Evolutionary conservation across 2,113 vertebrate genomes (phyloP).

Genomic region (Verasper variegatus): DNA sequence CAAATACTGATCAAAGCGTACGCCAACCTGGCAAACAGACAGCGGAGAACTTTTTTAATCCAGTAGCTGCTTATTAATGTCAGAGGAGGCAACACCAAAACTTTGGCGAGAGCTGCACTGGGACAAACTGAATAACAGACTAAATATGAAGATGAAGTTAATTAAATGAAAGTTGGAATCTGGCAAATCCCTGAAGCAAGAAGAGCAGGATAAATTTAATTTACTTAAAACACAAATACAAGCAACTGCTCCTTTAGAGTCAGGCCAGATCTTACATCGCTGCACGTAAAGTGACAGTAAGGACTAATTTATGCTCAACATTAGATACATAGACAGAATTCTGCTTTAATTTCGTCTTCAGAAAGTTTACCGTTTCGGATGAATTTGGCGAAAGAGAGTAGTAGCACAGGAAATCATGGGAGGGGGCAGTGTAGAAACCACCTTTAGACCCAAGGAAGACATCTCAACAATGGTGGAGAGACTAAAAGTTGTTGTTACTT

Average conservation of each 20-base stretch:
- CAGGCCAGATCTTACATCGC: neutral
- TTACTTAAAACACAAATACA: neutral
- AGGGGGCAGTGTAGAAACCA: too few relatives aligned
- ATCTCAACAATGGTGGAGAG: too few relatives aligned
- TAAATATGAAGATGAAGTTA: slow-evolving; percentile 4
- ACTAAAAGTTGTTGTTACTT: too few relatives aligned
- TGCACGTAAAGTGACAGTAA: too few relatives aligned
- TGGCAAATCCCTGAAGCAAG: neutral
- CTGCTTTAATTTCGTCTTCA: too few relatives aligned
- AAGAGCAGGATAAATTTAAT: neutral
- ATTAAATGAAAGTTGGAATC: slow-evolving; percentile 12
- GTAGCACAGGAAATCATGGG: too few relatives aligned
- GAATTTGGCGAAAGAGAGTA: too few relatives aligned
- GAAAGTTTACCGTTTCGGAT: too few relatives aligned
- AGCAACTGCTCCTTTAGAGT: neutral
- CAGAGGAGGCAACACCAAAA: neutral
- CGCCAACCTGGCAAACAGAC: slow-evolving; percentile 13
- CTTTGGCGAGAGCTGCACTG: slow-evolving; percentile 1
- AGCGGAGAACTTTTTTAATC: slow-evolving; percentile 34
- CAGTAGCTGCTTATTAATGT: slow-evolving; percentile 31
- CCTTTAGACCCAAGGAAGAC: too few relatives aligned
- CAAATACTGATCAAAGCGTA: slow-evolving; percentile 41
- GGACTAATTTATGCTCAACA: too few relatives aligned
- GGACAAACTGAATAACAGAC: neutral
- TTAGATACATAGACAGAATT: too few relatives aligned